Evolutionary conservation across 2,888 invertebrate species (phyloP).

Genomic region (Epiblema foenella): DNA sequence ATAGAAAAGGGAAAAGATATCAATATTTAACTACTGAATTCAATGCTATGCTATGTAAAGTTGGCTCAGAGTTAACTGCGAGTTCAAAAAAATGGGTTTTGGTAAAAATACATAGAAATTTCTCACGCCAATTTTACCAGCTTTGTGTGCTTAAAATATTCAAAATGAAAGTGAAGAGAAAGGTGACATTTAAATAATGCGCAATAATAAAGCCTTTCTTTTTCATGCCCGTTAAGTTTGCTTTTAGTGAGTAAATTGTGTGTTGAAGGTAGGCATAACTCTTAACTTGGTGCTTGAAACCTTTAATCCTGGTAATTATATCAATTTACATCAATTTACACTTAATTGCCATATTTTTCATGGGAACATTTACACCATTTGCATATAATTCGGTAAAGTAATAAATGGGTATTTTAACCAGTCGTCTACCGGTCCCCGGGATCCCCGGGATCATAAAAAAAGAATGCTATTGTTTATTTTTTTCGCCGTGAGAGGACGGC

Average conservation of each 20-base stretch:
- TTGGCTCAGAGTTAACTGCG: not conserved
- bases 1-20: not conserved
- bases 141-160: constrained; percentile 61
- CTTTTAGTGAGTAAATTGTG: constrained; percentile 14
- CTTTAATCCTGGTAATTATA: not conserved
- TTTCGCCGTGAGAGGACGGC: no score
- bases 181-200: constrained; percentile 70
- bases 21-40: not conserved
- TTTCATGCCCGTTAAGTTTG: constrained; percentile 27
- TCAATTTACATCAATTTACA: not conserved
- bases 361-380: not conserved
- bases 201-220: constrained; percentile 54
- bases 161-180: constrained; percentile 71
- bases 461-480: no score
- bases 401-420: not conserved
- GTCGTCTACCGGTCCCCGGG: not conserved
- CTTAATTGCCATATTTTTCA: not conserved
- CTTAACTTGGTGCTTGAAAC: constrained; percentile 8
- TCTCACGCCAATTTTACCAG: constrained; percentile 52
- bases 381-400: not conserved
- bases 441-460: no score
- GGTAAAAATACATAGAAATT: constrained; percentile 8
- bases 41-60: not conserved
- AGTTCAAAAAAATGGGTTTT: not conserved
- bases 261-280: constrained; percentile 34